Evolutionary conservation across 2,888 invertebrate species (phyloP).

Genomic region (Caenorhabditis auriculariae): DNA sequence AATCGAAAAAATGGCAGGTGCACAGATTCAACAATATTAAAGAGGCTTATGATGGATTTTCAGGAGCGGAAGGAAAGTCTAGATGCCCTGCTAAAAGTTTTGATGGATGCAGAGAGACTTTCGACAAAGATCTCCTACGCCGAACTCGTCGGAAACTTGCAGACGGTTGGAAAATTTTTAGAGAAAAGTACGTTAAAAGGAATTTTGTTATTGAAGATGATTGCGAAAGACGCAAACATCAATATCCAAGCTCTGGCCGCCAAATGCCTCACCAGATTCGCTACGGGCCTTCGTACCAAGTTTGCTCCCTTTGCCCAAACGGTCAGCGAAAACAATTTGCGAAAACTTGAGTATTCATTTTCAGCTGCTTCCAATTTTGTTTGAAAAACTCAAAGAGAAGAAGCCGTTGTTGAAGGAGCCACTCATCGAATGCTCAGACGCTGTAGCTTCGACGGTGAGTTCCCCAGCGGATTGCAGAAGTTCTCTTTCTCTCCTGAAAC

Average conservation of each 20-base stretch:
- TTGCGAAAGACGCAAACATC: slow-evolving; percentile 91
- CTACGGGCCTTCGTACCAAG: slow-evolving; percentile 81
- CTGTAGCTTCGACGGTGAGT: slow-evolving; percentile 77
- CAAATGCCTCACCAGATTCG: slow-evolving; percentile 80
- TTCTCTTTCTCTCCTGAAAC: too few species aligned
- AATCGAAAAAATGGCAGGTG: slow-evolving; percentile 86
- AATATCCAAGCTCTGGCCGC: slow-evolving; percentile 84
- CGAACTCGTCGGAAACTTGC: slow-evolving; percentile 81
- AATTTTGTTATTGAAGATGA: slow-evolving; percentile 70
- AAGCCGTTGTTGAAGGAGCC: slow-evolving; percentile 85
- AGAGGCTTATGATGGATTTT: not conserved
- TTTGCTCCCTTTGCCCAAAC: slow-evolving; percentile 71
- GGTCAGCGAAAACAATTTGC: not conserved
- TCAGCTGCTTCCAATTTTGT: slow-evolving; percentile 69
- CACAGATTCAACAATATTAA: not conserved
- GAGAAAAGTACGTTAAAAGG: not conserved
- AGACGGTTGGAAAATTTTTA: slow-evolving; percentile 72
- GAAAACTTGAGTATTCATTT: slow-evolving; percentile 1
- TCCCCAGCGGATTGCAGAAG: too few species aligned
- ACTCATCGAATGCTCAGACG: slow-evolving; percentile 86
- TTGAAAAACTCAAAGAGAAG: slow-evolving; percentile 98
- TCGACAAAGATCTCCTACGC: slow-evolving; percentile 86
- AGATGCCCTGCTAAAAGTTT: slow-evolving; percentile 69
- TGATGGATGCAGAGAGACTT: slow-evolving; percentile 74
- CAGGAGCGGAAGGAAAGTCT: slow-evolving; percentile 84